phyloP scores from a whole-genome alignment of 2,888 invertebrate species.

The Geophilus truncorum region DNA sequence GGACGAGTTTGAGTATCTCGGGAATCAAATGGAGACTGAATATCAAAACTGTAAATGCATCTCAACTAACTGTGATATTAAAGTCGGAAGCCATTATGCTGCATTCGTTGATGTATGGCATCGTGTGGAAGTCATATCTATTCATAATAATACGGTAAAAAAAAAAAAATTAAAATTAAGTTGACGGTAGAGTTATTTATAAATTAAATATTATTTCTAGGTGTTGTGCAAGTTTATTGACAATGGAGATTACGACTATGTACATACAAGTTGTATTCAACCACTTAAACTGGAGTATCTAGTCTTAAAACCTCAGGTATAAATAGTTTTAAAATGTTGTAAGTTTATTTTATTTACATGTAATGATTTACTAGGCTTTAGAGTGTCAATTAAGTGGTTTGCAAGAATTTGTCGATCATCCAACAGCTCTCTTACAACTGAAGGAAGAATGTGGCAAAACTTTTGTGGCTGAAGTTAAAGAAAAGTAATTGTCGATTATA shows the following conservation, averaged over 20 bases:
- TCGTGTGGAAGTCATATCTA: neutral
- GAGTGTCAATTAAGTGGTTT: constrained; percentile 59
- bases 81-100: neutral
- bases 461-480: constrained; percentile 41
- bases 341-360: neutral
- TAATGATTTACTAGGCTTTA: neutral
- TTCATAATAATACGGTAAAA: neutral
- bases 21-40: neutral
- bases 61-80: neutral
- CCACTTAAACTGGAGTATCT: neutral
- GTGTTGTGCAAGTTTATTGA: neutral
- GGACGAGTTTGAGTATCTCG: neutral
- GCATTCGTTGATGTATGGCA: neutral
- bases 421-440: neutral
- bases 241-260: neutral
- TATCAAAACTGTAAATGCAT: neutral
- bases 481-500: constrained; percentile 50
- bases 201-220: too few species aligned
- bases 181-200: too few species aligned
- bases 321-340: neutral
- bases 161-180: too few species aligned
- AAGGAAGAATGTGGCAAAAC: neutral
- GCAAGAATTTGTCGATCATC: constrained; percentile 55
- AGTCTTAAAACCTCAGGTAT: neutral
- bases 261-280: neutral